phyloP scores from a whole-genome alignment of 2,797 vertebrate genomes.

The Hylomyscus alleni region DNA sequence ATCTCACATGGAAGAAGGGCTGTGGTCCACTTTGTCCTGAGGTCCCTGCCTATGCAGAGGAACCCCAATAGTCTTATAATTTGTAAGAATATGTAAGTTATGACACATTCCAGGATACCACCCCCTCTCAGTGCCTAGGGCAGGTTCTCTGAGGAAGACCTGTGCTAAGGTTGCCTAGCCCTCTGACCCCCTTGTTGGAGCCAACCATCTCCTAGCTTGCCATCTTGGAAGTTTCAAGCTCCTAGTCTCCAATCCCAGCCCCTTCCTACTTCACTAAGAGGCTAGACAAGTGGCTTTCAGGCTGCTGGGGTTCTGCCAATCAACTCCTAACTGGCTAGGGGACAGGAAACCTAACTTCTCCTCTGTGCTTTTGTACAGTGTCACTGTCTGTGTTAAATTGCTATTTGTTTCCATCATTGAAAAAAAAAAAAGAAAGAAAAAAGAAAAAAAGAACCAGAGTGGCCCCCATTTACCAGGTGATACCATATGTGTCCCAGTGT shows the following conservation, averaged over 20 bases:
- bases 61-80: too few species aligned
- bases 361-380: conserved; percentile 41
- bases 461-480: not conserved
- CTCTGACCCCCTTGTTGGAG: not conserved
- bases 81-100: not conserved
- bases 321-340: conserved; percentile 53
- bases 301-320: conserved; percentile 47
- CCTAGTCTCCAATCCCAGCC: not conserved
- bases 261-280: not conserved
- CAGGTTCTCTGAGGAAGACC: conserved; percentile 95
- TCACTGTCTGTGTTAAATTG: conserved; percentile 75
- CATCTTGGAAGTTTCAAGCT: not conserved
- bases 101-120: conserved; percentile 88
- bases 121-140: conserved; percentile 94
- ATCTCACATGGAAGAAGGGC: not conserved
- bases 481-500: not conserved
- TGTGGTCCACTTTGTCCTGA: not conserved
- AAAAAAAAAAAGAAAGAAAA: not conserved
- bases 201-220: not conserved
- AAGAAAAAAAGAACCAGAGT: not conserved
- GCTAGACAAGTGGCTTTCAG: not conserved
- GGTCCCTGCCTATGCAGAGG: not conserved
- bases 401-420: conserved; percentile 8
- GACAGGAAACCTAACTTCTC: conserved; percentile 49
- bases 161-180: conserved; percentile 88